Evolutionary conservation across 2,888 invertebrate genomes (phyloP).

Genomic region (Drosophila leonis): DNA sequence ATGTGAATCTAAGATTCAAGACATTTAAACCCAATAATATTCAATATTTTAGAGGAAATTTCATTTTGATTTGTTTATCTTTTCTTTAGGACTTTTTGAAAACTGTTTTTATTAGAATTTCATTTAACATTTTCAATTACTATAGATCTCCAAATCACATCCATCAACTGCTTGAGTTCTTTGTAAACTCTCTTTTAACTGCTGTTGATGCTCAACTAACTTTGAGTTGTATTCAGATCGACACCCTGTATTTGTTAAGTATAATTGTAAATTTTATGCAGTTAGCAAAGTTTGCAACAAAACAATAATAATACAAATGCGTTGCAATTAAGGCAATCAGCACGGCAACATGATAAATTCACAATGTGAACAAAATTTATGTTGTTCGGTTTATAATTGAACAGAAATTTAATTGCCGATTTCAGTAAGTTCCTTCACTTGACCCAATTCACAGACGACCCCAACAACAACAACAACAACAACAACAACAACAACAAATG

Average conservation of each 20-base stretch:
- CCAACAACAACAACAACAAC: constrained; percentile 35
- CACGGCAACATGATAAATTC: constrained; percentile 51
- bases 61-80: background rate
- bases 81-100: background rate
- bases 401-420: constrained; percentile 74
- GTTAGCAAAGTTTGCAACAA: constrained; percentile 18
- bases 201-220: background rate
- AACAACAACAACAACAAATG: constrained; percentile 10
- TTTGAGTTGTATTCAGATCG: background rate
- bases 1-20: too few relatives aligned
- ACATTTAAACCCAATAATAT: too few relatives aligned
- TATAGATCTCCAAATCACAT: too few relatives aligned
- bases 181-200: background rate
- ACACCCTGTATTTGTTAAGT: constrained; percentile 60
- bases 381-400: constrained; percentile 37
- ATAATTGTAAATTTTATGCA: constrained; percentile 54
- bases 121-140: background rate
- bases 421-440: constrained; percentile 73
- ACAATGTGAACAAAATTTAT: constrained; percentile 37
- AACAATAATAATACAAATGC: constrained; percentile 40
- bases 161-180: background rate
- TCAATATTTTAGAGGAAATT: background rate
- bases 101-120: background rate
- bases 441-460: constrained; percentile 75
- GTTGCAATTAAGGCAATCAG: constrained; percentile 67